Evolutionary conservation across 2,797 vertebrate species (phyloP).

Genomic region (Lepidocolaptes lacrymiger): DNA sequence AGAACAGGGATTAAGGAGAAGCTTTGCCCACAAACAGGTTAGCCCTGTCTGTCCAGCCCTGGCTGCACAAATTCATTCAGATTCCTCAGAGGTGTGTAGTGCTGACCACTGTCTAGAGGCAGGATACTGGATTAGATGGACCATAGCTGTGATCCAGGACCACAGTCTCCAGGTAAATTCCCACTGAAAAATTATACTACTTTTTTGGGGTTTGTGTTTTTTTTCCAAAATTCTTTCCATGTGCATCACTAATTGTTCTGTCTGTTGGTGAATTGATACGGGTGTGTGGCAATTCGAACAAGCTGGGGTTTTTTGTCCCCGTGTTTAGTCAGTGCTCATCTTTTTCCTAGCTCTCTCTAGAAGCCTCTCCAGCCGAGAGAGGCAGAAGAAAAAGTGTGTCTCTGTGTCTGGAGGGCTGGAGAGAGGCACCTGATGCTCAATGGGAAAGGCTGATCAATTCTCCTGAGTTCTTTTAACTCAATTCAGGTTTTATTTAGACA

Average conservation of each 20-base stretch:
- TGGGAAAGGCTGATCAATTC: neutral
- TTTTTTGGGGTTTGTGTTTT: neutral
- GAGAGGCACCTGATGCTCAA: neutral
- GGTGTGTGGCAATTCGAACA: neutral
- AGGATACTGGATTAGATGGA: neutral
- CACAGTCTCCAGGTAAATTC: neutral
- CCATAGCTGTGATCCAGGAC: neutral
- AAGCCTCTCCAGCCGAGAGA: neutral
- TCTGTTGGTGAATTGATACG: neutral
- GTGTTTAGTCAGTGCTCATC: neutral
- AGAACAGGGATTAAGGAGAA: slow-evolving; percentile 39
- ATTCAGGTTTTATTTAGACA: neutral
- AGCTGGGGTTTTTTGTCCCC: neutral
- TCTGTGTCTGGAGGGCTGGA: neutral
- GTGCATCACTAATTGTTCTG: neutral
- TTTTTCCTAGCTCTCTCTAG: neutral
- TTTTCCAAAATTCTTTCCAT: neutral
- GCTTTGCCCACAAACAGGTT: slow-evolving; percentile 20
- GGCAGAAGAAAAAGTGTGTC: neutral
- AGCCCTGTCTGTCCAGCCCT: neutral
- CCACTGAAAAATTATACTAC: neutral
- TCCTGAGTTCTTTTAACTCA: neutral
- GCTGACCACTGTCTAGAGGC: neutral
- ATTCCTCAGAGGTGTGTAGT: neutral
- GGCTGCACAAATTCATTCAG: neutral